Percentiles rank a stretch among this genome's conserved stretches.
These are phyloP conservation scores for Chesias legatella DNA, from an alignment of 2,888 invertebrate genomes.

Conservation along the genomic window DNA sequence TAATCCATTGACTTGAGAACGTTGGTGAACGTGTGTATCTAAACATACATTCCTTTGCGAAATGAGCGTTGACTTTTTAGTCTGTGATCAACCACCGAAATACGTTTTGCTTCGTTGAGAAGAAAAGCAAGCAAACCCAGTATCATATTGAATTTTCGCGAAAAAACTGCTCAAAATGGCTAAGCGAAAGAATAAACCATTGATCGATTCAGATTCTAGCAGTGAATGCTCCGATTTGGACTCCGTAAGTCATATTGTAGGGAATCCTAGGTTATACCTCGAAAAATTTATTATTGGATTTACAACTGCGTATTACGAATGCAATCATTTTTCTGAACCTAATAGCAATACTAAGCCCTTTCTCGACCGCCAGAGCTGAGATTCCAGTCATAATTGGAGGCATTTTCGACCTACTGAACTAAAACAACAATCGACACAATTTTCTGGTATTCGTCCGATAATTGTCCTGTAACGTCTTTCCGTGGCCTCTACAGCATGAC, in stretches of 20 bases:
- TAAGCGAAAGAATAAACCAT: slow-evolving; percentile 90
- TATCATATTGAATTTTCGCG: slow-evolving; percentile 37
- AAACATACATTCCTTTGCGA: too few species aligned
- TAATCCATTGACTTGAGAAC: too few species aligned
- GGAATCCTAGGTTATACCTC: slow-evolving; percentile 44
- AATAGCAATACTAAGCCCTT: slow-evolving; percentile 1
- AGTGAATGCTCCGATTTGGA: slow-evolving; percentile 91
- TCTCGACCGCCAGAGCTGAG: slow-evolving; percentile 3
- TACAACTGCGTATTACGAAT: slow-evolving; percentile 66
- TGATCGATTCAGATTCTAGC: slow-evolving; percentile 91
- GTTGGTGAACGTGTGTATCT: too few species aligned
- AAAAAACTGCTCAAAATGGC: slow-evolving; percentile 80
- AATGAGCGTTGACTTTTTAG: too few species aligned
- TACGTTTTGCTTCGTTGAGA: slow-evolving; percentile 2
- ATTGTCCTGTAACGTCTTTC: slow-evolving; percentile 19
- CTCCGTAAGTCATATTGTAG: slow-evolving; percentile 83
- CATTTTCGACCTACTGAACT: neutral
- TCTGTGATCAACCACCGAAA: slow-evolving; percentile 36
- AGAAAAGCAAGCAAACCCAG: slow-evolving; percentile 39
- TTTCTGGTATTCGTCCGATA: slow-evolving; percentile 37
- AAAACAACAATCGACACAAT: slow-evolving; percentile 25
- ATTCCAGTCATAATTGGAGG: neutral
- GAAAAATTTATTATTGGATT: slow-evolving; percentile 61
- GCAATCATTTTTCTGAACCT: slow-evolving; percentile 57
- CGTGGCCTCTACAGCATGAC: slow-evolving; percentile 30